Evolutionary conservation across 2,797 vertebrate genomes (phyloP), one percentile per base, ranked within the genome.

Genomic region (Enteromius afrohamiltoni): DNA sequence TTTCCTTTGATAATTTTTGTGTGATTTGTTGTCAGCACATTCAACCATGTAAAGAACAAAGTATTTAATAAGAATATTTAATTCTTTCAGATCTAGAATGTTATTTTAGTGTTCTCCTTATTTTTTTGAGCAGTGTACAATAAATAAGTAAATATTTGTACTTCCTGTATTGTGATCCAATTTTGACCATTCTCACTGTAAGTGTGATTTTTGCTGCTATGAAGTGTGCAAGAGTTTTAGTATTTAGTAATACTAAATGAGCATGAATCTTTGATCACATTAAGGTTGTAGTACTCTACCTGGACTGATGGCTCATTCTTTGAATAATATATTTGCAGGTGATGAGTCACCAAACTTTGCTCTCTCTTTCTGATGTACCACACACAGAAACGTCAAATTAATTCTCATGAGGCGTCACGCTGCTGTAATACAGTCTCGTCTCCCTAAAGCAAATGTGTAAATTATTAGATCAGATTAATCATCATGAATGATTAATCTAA

Each of bases 381-480:
- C 55, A 21, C 17, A 16, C 60, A 65, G 21, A 80, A 58, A 69
- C 29, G 10, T 77, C 58, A 77, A 21, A 65, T 79, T 1, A 71
- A 62, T 71, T 23, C 26, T 71, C 31, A 81, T 23, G 37, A 37
- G 37, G 2, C 11, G 79, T 73, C 53, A 73, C 68, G 23, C 53
- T 23, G 79, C 37, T 47, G 37, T 62, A 71, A 81, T 60, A 81
- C 40, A 62, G 29, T 29, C 53, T 81, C 0, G 37, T 16, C 53
- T 73, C 53, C 40, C 68, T 81, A 29, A 29, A 29, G 29, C 29
- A 47, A 62, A 81, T 60, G 26, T 81, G 79, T 62, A 71, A 71
- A 73, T 73, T 73, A 81, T 81, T 55, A 73, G 79, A 80, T 62
- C 60, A 60, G 68, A 80, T 80, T 60, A 47, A 80, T 80, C 53